phyloP scores from a whole-genome alignment of 2,888 invertebrate species.

The Ormyrus nitidulus region DNA sequence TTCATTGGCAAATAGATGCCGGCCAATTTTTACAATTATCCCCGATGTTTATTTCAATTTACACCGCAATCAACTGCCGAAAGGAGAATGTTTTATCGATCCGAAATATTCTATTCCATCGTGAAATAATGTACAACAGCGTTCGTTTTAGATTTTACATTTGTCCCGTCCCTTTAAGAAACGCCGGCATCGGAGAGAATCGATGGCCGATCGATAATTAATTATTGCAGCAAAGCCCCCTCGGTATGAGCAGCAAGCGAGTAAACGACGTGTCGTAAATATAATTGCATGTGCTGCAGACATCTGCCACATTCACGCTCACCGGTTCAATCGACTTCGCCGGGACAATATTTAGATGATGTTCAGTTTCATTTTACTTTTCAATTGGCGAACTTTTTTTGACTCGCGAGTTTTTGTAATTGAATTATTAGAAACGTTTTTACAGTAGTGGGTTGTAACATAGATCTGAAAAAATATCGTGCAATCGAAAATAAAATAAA shows the following conservation, averaged over 20 bases:
- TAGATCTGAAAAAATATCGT: no score
- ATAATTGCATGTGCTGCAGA: conserved; percentile 46
- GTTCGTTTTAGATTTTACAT: no score
- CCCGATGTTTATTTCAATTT: no score
- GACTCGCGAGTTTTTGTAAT: background rate
- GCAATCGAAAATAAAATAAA: no score
- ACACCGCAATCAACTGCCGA: no score
- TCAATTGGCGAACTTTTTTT: background rate
- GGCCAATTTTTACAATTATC: no score
- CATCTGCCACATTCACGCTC: conserved; percentile 44
- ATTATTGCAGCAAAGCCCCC: conserved; percentile 32
- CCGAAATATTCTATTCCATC: no score
- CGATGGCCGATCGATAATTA: conserved; percentile 47
- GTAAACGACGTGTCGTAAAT: conserved; percentile 52
- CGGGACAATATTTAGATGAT: conserved; percentile 34
- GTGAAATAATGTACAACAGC: no score
- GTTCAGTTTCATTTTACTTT: background rate
- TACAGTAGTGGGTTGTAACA: no score
- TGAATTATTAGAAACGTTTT: background rate
- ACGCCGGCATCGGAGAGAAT: conserved; percentile 18
- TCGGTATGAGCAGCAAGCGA: conserved; percentile 2
- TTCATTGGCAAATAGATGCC: no score
- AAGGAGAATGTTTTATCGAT: no score
- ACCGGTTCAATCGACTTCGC: background rate
- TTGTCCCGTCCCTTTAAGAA: conserved; percentile 4